Evolutionary conservation across 2,113 vertebrate species (phyloP).

Genomic region (Carassius auratus): DNA sequence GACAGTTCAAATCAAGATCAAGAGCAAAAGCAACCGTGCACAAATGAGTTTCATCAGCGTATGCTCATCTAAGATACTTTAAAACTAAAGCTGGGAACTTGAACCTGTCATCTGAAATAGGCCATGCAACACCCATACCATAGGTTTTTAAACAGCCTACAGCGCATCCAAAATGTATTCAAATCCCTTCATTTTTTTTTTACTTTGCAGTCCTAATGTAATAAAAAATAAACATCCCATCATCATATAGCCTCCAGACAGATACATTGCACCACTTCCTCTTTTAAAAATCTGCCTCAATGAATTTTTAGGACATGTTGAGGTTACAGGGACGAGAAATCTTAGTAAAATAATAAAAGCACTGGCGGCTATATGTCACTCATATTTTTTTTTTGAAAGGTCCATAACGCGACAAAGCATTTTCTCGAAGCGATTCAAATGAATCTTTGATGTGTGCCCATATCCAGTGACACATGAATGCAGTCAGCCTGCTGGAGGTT

Average conservation of each 20-base stretch:
- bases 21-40: not conserved
- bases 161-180: not conserved
- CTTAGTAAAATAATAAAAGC: constrained; percentile 12
- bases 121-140: not conserved
- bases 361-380: not conserved
- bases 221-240: not conserved
- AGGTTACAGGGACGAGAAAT: not conserved
- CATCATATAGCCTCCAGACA: not conserved
- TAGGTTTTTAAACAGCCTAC: not conserved
- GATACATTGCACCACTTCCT: not conserved
- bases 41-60: not conserved
- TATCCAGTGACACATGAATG: not conserved
- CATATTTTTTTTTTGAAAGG: not conserved
- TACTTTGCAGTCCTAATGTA: not conserved
- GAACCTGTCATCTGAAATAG: not conserved
- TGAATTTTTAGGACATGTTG: not conserved
- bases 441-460: not conserved
- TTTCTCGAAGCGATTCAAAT: not conserved
- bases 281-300: constrained; percentile 1
- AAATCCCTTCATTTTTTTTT: not conserved
- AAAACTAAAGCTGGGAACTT: not conserved
- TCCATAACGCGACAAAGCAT: not conserved
- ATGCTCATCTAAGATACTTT: not conserved
- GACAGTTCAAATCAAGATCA: not conserved
- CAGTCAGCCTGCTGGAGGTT: not conserved